phyloP scores from a whole-genome alignment of 2,888 invertebrate species.

The Tenthredo notha region DNA sequence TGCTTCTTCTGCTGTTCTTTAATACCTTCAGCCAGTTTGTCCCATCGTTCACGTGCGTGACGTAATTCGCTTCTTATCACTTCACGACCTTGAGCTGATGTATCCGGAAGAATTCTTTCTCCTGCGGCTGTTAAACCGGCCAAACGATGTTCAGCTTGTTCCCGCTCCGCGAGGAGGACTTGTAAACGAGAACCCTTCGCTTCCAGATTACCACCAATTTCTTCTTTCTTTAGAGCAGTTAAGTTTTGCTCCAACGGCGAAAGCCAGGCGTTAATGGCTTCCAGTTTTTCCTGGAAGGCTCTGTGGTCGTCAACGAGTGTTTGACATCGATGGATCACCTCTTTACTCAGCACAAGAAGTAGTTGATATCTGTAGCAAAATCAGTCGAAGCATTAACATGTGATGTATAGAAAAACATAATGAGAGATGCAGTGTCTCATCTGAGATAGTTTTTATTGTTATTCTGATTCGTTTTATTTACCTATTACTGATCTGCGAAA shows the following conservation, averaged over 20 bases:
- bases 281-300: slow-evolving; percentile 87
- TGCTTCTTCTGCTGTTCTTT: slow-evolving; percentile 91
- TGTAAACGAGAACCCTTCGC: slow-evolving; percentile 86
- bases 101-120: slow-evolving; percentile 95
- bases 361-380: slow-evolving; percentile 84
- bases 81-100: slow-evolving; percentile 94
- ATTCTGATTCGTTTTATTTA: slow-evolving; percentile 57
- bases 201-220: slow-evolving; percentile 81
- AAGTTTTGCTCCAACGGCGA: slow-evolving; percentile 87
- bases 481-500: slow-evolving; percentile 93
- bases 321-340: slow-evolving; percentile 92
- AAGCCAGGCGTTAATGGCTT: slow-evolving; percentile 89
- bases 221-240: slow-evolving; percentile 83
- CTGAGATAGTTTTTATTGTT: neutral
- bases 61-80: slow-evolving; percentile 92
- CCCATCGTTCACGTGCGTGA: slow-evolving; percentile 92
- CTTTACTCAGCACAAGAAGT: slow-evolving; percentile 89
- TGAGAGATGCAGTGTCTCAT: neutral
- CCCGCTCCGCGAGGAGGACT: slow-evolving; percentile 88
- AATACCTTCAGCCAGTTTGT: slow-evolving; percentile 91
- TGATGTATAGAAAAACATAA: slow-evolving; percentile 5
- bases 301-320: slow-evolving; percentile 91
- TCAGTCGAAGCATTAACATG: neutral
- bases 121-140: slow-evolving; percentile 87
- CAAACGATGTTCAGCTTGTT: slow-evolving; percentile 91